Conservation (phyloP, 2,113 vertebrate species). For the Stigmatopora argus region DNA sequence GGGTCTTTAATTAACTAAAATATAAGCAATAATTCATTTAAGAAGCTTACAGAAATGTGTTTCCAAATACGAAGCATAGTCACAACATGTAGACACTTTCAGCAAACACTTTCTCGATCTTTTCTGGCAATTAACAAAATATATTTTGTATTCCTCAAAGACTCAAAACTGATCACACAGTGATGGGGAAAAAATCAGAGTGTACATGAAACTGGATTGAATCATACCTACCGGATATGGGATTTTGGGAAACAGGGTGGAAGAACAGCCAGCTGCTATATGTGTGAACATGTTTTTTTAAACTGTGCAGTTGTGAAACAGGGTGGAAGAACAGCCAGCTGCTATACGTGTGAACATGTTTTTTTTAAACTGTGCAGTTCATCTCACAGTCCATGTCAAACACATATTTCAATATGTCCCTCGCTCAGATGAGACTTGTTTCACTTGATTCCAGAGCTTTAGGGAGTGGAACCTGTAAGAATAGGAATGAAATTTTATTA, state of each 20-base stretch:
- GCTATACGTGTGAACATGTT: not conserved
- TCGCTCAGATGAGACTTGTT: conserved; percentile 64
- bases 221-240: not conserved
- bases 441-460: conserved; percentile 81
- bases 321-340: conserved; percentile 3
- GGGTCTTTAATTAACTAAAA: too few species aligned
- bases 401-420: not conserved
- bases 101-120: too few species aligned
- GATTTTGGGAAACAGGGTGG: conserved; percentile 2
- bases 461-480: conserved; percentile 82
- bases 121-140: too few species aligned
- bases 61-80: too few species aligned
- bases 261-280: conserved; percentile 6
- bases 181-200: too few species aligned
- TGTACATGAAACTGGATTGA: not conserved
- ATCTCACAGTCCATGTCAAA: conserved; percentile 18
- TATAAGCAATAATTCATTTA: too few species aligned
- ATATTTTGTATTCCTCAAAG: too few species aligned
- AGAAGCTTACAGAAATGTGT: too few species aligned
- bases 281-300: conserved; percentile 5
- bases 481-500: not conserved
- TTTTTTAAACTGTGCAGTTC: not conserved
- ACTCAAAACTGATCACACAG: too few species aligned
- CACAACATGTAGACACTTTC: too few species aligned
- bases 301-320: conserved; percentile 14